These are phyloP conservation scores for Anoplopoma fimbria DNA, from an alignment of 2,113 vertebrate species.

Conservation along the genomic window DNA sequence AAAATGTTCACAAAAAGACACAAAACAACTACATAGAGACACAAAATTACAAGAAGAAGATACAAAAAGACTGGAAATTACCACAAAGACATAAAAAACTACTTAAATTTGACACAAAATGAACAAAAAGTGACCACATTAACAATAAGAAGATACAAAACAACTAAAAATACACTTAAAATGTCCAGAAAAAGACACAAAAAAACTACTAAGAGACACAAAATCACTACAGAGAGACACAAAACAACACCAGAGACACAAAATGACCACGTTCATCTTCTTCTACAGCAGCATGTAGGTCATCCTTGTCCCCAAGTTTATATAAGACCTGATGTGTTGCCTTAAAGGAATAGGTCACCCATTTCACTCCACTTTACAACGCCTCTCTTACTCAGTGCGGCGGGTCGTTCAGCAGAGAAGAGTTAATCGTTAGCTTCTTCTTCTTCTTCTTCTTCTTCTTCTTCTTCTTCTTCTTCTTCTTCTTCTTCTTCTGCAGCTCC, in stretches of 20 bases:
- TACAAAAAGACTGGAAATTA: too few species aligned
- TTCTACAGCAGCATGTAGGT: slow-evolving; percentile 51
- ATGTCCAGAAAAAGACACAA: too few species aligned
- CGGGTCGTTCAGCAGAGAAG: neutral
- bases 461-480: too few species aligned
- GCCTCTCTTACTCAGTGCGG: slow-evolving; percentile 6
- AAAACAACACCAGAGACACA: neutral
- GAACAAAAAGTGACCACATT: too few species aligned
- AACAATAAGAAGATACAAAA: too few species aligned
- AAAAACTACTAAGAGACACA: too few species aligned
- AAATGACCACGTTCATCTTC: neutral
- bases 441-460: neutral
- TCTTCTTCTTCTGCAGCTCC: neutral
- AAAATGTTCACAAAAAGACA: too few species aligned
- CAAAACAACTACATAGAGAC: too few species aligned
- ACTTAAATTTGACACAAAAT: too few species aligned
- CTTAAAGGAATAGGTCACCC: slow-evolving; percentile 65
- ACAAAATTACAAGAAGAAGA: too few species aligned
- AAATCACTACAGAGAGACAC: neutral
- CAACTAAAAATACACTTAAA: too few species aligned
- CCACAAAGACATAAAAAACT: too few species aligned
- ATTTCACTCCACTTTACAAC: slow-evolving; percentile 31
- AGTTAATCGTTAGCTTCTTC: slow-evolving; percentile 21
- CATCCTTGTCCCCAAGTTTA: slow-evolving; percentile 28
- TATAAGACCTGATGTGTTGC: slow-evolving; percentile 34